Percentiles rank a stretch among this genome's conserved stretches.
Evolutionary conservation across 2,113 vertebrate genomes (phyloP).

Genomic region (Siphamia tubifer): DNA sequence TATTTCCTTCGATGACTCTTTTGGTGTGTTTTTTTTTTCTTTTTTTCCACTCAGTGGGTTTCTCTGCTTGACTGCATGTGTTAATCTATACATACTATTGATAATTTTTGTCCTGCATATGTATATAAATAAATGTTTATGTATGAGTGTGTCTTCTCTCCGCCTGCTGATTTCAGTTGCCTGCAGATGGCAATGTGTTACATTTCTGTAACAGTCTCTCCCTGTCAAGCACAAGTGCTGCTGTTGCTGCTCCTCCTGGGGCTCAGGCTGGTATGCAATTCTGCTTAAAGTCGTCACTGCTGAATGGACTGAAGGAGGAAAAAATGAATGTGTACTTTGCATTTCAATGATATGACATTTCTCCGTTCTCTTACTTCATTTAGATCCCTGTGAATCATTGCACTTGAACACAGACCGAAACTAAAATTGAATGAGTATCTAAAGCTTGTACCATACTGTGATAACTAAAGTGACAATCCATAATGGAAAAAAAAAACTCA

Average conservation of each 20-base stretch:
- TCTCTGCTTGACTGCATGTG: conserved; percentile 28
- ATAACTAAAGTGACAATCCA: conserved; percentile 40
- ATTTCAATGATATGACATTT: conserved; percentile 37
- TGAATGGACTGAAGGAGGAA: conserved; percentile 13
- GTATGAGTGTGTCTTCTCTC: conserved; percentile 4
- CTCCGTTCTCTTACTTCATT: not conserved
- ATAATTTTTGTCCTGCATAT: not conserved
- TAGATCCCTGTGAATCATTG: conserved; percentile 31
- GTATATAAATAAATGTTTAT: too few species aligned
- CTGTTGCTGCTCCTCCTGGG: conserved; percentile 35
- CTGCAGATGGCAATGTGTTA: conserved; percentile 74
- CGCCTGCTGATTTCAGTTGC: conserved; percentile 54
- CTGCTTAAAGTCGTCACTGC: conserved; percentile 35
- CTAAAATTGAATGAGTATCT: conserved; percentile 32
- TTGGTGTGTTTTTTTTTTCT: conserved; percentile 69
- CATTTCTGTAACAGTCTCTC: conserved; percentile 53
- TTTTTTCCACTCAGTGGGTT: conserved; percentile 63
- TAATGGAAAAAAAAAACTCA: conserved; percentile 24
- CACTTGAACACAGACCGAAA: conserved; percentile 1
- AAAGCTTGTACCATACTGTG: conserved; percentile 29
- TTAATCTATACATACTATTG: not conserved
- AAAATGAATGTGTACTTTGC: conserved; percentile 34
- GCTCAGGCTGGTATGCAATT: conserved; percentile 39
- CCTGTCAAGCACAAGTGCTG: conserved; percentile 34
- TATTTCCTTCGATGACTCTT: conserved; percentile 63